Base-by-base conservation (phyloP, 2,797 vertebrate genomes). In the Lacerta viridis region DNA sequence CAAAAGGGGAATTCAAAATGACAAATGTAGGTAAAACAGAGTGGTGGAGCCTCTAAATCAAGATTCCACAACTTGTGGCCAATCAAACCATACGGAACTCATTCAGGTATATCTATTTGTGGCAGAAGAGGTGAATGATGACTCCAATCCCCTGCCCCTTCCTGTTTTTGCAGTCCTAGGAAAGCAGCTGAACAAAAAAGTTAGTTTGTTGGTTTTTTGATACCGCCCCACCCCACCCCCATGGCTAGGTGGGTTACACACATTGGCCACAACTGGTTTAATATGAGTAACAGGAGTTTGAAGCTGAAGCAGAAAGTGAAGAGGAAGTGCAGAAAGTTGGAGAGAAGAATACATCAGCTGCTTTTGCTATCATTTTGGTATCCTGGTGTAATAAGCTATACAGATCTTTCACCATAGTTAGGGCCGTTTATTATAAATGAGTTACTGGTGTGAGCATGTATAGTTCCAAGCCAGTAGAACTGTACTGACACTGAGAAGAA, bases 341-440 rank as follows among this genome's bases (percentile, higher is more conserved):
- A 50, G 20, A n/a, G 27, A 25, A 10, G 17, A 71, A 50, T 46
- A 50, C 66, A 78, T 29, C 25, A 43, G 27, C 27, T 69, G 7
- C 43, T 50, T 8, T 43, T 83, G 61, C 66, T 91, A 76, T 83
- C 69, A 13, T 74, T 89, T 55, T 64, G 90, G 76, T 46, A 8
- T 0, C 4, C 29, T 76, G 90, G 91, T 87, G 46, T 88, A 91
- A 68, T 90, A 75, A 29, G 78, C 9, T 76, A 3, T 20, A 59
- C 39, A 20, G 7, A 87, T 87, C 83, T 90, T 59, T 93, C 85
- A 29, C 36, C 72, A 84, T 81, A 93, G 29, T 15, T 39, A 90
- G 87, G 92, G 87, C 71, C 33, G 7, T 76, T 15, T 7, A 78
- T 64, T 78, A 81, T 13, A 71, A 89, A 87, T 79, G 77, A 84